phyloP scores from a whole-genome alignment of 2,888 invertebrate genomes.

The Stenodema calcarata region DNA sequence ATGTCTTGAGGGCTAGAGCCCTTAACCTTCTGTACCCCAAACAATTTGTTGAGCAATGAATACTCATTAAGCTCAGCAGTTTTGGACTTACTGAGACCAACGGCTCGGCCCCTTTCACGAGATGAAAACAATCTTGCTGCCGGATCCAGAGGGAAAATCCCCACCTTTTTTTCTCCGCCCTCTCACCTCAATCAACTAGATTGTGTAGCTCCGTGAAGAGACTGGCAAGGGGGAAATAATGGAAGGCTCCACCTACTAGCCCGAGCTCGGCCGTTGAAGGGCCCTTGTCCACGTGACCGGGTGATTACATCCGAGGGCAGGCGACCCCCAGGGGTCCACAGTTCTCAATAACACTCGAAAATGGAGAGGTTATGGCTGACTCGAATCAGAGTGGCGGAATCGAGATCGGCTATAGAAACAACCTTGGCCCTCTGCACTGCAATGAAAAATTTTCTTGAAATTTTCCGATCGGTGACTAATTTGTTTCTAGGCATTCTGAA shows the following conservation, averaged over 20 bases:
- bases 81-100: background rate
- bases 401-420: background rate
- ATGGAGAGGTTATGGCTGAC: slow-evolving; percentile 36
- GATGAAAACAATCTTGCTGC: background rate
- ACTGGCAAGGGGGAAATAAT: slow-evolving; percentile 2
- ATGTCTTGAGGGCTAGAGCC: background rate
- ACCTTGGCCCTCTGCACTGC: background rate
- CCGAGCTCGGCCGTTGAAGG: background rate
- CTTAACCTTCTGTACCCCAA: background rate
- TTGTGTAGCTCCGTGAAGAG: slow-evolving; percentile 20
- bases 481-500: too few species aligned
- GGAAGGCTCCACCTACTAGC: background rate
- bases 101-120: background rate
- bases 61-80: background rate
- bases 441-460: too few species aligned
- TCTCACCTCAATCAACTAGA: slow-evolving; percentile 22
- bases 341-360: slow-evolving; percentile 35
- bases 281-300: slow-evolving; percentile 42
- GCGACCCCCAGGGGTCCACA: slow-evolving; percentile 11
- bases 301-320: slow-evolving; percentile 32
- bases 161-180: background rate
- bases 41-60: background rate
- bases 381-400: slow-evolving; percentile 27
- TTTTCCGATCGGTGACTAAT: too few species aligned
- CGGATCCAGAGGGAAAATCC: background rate